A percentile compares a stretch with the other conserved stretches of the same genome.
Conservation (phyloP, 2,797 vertebrate genomes). For the Knipowitschia caucasica region DNA sequence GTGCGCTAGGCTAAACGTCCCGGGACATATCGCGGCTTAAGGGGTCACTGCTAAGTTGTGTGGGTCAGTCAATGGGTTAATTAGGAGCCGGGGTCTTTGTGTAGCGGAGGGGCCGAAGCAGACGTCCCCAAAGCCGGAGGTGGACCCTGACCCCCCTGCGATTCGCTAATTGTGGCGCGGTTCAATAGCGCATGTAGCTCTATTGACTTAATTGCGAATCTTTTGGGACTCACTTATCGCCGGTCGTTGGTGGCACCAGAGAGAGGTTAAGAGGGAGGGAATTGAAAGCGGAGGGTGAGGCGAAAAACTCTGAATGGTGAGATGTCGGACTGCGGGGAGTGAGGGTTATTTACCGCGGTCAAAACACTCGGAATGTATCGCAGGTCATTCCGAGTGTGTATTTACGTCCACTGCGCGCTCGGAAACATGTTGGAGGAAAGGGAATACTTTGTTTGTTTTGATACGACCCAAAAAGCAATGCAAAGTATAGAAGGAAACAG, state of each 20-base stretch:
- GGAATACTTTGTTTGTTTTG: no score
- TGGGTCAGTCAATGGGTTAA: slow-evolving; percentile 70
- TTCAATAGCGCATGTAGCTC: slow-evolving; percentile 51
- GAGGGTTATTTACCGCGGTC: no score
- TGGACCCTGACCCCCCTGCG: slow-evolving; percentile 44
- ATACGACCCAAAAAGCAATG: no score
- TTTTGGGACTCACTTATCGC: slow-evolving; percentile 20
- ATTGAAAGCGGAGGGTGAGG: neutral
- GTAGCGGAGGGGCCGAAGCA: slow-evolving; percentile 44
- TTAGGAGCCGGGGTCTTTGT: slow-evolving; percentile 69
- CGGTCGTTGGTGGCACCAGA: slow-evolving; percentile 6
- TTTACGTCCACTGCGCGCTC: no score
- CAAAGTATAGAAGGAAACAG: no score
- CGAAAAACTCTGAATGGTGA: neutral
- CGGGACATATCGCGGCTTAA: slow-evolving; percentile 61
- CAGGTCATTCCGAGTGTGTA: no score
- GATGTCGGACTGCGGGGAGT: no score
- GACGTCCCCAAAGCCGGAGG: slow-evolving; percentile 35
- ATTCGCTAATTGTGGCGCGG: slow-evolving; percentile 37
- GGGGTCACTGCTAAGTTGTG: slow-evolving; percentile 64
- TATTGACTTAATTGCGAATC: slow-evolving; percentile 52
- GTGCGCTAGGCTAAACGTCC: slow-evolving; percentile 31
- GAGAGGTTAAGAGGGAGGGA: neutral
- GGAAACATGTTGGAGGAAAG: no score
- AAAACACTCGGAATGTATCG: no score